These are phyloP conservation scores for Dicyrtoma fusca DNA, from an alignment of 2,888 invertebrate genomes.

Conservation along the genomic window DNA sequence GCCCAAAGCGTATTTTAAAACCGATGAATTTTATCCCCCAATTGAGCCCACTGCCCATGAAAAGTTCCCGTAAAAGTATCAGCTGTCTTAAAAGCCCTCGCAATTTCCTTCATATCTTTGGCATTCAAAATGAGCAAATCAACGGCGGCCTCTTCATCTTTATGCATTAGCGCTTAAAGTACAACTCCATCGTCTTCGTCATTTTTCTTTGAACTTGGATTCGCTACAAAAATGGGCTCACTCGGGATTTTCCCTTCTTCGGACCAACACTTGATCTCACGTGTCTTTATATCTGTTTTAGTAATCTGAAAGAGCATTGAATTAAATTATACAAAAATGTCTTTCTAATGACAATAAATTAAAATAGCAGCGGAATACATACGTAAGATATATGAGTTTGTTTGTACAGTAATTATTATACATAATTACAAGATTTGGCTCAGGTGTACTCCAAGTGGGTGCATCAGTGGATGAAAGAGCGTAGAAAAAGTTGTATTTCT, in stretches of 20 bases:
- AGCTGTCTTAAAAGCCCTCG: conserved; percentile 57
- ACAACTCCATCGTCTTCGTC: conserved; percentile 63
- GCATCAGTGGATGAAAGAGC: conserved; percentile 59
- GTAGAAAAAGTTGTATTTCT: conserved; percentile 62
- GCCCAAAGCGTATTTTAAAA: too few relatives aligned
- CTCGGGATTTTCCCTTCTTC: conserved; percentile 59
- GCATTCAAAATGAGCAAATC: conserved; percentile 60
- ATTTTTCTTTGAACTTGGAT: conserved; percentile 58
- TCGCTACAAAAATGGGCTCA: conserved; percentile 62
- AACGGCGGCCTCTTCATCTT: conserved; percentile 50
- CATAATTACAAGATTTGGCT: conserved; percentile 11
- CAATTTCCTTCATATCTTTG: conserved; percentile 59
- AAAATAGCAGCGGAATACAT: too few relatives aligned
- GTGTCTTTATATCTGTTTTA: conserved; percentile 60
- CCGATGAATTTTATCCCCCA: conserved; percentile 41
- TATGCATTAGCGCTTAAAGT: conserved; percentile 57
- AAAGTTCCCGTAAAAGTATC: conserved; percentile 50
- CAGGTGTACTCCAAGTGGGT: not conserved
- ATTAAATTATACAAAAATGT: not conserved
- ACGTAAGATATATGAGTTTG: too few relatives aligned
- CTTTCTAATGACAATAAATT: too few relatives aligned
- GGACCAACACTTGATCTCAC: conserved; percentile 58
- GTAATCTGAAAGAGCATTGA: conserved; percentile 54
- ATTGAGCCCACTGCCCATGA: conserved; percentile 54
- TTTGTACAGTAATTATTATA: conserved; percentile 22